Conservation (phyloP, 2,797 vertebrate genomes). For the Yasuhikotakia modesta region DNA sequence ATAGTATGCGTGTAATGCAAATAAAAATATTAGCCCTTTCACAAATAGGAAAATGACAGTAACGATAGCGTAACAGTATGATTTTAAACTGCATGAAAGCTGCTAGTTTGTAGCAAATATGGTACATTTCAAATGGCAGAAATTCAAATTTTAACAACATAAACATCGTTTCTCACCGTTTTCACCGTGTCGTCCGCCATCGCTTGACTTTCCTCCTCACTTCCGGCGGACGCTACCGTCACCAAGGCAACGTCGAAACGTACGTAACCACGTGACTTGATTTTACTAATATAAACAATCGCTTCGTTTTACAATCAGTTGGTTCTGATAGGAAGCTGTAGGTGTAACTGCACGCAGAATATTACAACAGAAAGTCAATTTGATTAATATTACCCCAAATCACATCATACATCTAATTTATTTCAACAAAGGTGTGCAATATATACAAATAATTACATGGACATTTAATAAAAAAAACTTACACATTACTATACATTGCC, state of each 20-base stretch:
- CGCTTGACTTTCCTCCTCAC: background rate
- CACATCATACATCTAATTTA: background rate
- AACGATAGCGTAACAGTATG: too few relatives aligned
- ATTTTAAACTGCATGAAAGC: too few relatives aligned
- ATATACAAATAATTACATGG: background rate
- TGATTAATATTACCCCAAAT: too few relatives aligned
- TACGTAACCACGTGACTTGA: background rate
- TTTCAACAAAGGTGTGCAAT: constrained; percentile 5
- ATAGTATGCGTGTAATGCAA: too few relatives aligned
- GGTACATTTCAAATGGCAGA: background rate
- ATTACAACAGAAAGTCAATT: too few relatives aligned
- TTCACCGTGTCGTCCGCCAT: constrained; percentile 54
- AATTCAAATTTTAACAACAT: background rate
- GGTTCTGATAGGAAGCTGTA: background rate
- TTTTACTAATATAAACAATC: background rate
- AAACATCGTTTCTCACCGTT: constrained; percentile 36
- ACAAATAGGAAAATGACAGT: too few relatives aligned
- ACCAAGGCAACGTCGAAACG: constrained; percentile 10
- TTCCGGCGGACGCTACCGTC: constrained; percentile 28
- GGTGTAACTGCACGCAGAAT: too few relatives aligned
- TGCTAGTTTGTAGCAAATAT: background rate
- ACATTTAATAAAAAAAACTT: too few relatives aligned
- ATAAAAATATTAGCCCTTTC: too few relatives aligned
- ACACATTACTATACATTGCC: too few relatives aligned
- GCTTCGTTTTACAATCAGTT: too few relatives aligned